Evolutionary conservation across 30 jellyfish, hydroid and myxozoan species (phyloP), one percentile per base, ranked within the genome.

Genomic region (Aurelia coerulea): DNA sequence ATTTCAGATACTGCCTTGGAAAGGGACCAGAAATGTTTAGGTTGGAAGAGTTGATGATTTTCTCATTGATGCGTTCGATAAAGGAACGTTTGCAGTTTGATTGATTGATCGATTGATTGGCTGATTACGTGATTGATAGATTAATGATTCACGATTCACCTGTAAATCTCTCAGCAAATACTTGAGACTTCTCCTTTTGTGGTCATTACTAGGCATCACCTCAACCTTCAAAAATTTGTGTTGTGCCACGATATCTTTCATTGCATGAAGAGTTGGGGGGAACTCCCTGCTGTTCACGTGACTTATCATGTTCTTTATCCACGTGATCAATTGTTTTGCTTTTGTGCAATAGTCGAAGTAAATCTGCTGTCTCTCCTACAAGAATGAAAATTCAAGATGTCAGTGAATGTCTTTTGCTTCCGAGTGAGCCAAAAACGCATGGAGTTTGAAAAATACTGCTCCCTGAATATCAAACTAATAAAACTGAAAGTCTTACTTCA

Each of bases 191-290:
- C 98, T 68, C 78, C 97, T 75, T 23, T 88, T 90, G 83, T 91
- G 96, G 65, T 93, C 97, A 35, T 80, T 88, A 42, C 46, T 67
- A 18, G 98, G 98, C 79, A 81, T 67, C 5, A 84, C 85, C 23
- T 93, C 92, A 17, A 82, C 85, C 35, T 54, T 65, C 81, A 93
- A 65, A 85, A 93, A 93, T 46, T 64, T 77, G 50, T 76, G 93
- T 42, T 93, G 98, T 31, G 88, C 87, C 15, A 58, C 82, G 32
- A 93, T 64, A 58, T 88, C 98, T 97, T 87, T 72, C 95, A 92
- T 74, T 73, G 88, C 92, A 53, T 31, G 66, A 62, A 92, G 97
- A 23, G 90, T 52, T 12, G 87, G 65, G 18, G 98, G 98, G 65
- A 92, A 87, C 17, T 92, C 98, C 46, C 97, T 81, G 73, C 76